Evolutionary conservation across 2,888 invertebrate species (phyloP).

Genomic region (Octodonta nipae): DNA sequence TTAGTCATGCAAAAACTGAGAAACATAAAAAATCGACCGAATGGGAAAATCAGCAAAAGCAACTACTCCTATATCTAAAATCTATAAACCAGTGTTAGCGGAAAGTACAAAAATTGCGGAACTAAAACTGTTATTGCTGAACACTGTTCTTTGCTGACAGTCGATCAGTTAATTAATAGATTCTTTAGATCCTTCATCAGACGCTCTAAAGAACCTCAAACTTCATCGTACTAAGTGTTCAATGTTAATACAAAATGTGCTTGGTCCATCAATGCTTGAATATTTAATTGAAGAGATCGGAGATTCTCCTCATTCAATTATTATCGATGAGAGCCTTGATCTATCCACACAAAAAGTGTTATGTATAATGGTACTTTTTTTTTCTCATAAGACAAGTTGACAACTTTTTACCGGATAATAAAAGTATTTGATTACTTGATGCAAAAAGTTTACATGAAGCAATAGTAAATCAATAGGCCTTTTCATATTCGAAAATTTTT

Average conservation of each 20-base stretch:
- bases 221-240: conserved; percentile 15
- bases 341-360: not conserved
- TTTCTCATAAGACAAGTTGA: not conserved
- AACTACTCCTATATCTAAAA: no score
- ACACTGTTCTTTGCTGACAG: conserved; percentile 9
- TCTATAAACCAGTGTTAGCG: no score
- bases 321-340: not conserved
- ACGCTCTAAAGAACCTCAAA: conserved; percentile 7
- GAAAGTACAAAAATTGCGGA: no score
- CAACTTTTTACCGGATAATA: not conserved
- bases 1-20: no score
- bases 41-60: no score
- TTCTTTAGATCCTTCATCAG: conserved; percentile 9
- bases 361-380: not conserved
- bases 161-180: conserved; percentile 7
- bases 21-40: no score
- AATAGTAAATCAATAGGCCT: no score
- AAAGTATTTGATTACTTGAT: not conserved
- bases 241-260: conserved; percentile 13
- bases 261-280: conserved; percentile 10
- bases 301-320: not conserved
- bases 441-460: not conserved
- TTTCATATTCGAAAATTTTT: no score
- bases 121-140: conserved; percentile 12
- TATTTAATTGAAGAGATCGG: conserved; percentile 4